Evolutionary conservation across 2,113 vertebrate species (phyloP).

Genomic region (Apistogramma diplotaenia): DNA sequence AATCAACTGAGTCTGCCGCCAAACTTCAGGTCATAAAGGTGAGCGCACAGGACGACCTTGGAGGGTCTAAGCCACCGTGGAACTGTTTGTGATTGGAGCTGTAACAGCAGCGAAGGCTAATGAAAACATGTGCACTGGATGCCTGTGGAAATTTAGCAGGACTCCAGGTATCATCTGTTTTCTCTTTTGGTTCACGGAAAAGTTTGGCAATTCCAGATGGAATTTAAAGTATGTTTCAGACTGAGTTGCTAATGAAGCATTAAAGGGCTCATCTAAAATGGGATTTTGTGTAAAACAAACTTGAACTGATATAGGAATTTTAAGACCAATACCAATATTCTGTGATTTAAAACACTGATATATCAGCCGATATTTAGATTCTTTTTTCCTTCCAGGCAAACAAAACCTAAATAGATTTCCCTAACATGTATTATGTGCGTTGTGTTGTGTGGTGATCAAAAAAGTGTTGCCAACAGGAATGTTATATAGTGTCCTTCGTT

Average conservation of each 20-base stretch:
- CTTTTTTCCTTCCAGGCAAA: background rate
- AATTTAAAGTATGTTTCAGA: background rate
- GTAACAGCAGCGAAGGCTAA: rapidly evolving
- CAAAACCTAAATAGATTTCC: background rate
- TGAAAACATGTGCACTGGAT: background rate
- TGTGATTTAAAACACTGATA: background rate
- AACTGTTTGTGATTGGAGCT: background rate
- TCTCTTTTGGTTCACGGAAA: background rate
- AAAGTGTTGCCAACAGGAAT: background rate
- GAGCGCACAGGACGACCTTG: background rate
- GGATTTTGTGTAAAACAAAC: no score
- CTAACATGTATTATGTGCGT: background rate
- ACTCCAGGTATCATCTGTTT: background rate
- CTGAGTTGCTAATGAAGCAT: background rate
- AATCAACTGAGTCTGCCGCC: background rate
- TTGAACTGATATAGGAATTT: no score
- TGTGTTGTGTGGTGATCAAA: background rate
- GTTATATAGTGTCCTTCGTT: background rate
- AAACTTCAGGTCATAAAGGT: background rate
- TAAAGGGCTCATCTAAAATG: background rate
- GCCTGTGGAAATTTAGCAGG: background rate
- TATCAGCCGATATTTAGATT: background rate
- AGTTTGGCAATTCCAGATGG: background rate
- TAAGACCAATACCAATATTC: background rate
- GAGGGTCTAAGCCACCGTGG: no score